These are phyloP conservation scores for Hydrochoerus hydrochaeris DNA, from an alignment of 2,113 vertebrate genomes.

Conservation along the genomic window DNA sequence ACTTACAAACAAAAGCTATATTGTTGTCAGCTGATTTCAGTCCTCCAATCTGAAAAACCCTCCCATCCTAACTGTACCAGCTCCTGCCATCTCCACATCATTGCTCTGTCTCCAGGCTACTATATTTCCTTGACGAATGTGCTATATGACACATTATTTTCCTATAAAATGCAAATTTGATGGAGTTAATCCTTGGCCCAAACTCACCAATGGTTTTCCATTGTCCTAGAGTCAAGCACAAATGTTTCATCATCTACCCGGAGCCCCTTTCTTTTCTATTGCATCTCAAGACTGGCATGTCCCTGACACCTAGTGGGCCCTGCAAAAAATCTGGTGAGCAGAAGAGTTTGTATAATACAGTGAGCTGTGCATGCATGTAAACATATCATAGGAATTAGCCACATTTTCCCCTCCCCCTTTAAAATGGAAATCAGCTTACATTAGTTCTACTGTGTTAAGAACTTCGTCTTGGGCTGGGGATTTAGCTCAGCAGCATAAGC, in stretches of 20 bases:
- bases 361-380: neutral
- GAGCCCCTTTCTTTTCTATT: neutral
- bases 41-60: neutral
- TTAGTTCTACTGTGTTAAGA: neutral
- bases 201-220: neutral
- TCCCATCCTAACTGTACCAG: neutral
- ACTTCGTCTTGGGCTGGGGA: too few species aligned
- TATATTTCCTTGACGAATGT: accelerated
- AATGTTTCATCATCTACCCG: neutral
- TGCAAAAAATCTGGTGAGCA: neutral
- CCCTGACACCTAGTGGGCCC: neutral
- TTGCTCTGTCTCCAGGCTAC: too few species aligned
- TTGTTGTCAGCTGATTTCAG: neutral
- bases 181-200: neutral
- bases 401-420: neutral
- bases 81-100: neutral
- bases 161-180: neutral
- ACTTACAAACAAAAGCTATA: neutral
- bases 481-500: too few species aligned
- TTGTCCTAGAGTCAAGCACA: neutral
- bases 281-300: neutral
- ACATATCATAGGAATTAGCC: neutral
- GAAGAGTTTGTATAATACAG: neutral
- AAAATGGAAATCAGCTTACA: neutral
- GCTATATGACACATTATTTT: neutral